Conservation (phyloP, 2,113 vertebrate genomes). For the Microtus richardsoni region DNA sequence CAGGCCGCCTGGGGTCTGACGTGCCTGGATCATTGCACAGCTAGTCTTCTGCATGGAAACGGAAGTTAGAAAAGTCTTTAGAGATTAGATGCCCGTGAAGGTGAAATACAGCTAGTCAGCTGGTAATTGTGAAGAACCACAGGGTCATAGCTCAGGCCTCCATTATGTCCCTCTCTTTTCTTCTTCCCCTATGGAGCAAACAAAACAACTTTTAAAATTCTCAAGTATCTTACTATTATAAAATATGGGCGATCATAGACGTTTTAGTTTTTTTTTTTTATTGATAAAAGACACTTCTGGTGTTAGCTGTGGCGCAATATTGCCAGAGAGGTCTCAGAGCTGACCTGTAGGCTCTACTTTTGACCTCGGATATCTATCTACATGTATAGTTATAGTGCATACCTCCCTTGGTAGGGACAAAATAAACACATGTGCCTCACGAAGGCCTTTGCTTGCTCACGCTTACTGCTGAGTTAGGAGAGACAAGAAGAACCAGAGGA, state of each 20-base stretch:
- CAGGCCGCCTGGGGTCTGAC: neutral
- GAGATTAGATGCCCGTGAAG: neutral
- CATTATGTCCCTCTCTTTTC: neutral
- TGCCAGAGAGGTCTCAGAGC: neutral
- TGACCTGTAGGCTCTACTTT: neutral
- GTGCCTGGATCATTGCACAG: neutral
- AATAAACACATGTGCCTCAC: neutral
- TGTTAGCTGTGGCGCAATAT: neutral
- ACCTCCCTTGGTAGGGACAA: neutral
- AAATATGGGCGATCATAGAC: neutral
- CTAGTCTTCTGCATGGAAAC: neutral
- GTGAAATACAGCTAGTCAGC: neutral
- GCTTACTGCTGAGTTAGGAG: neutral
- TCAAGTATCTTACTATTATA: conserved; percentile 1
- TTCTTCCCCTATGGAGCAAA: neutral
- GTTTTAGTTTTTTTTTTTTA: neutral
- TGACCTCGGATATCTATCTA: neutral
- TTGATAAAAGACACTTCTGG: neutral
- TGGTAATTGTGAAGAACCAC: neutral
- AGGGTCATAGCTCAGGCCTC: neutral
- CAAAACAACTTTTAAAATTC: neutral
- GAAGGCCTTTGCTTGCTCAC: neutral
- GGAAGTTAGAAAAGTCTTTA: neutral
- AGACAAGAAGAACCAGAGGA: neutral
- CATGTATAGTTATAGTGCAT: neutral